Conservation (phyloP, 2,113 vertebrate genomes). For the Cygnus atratus region DNA sequence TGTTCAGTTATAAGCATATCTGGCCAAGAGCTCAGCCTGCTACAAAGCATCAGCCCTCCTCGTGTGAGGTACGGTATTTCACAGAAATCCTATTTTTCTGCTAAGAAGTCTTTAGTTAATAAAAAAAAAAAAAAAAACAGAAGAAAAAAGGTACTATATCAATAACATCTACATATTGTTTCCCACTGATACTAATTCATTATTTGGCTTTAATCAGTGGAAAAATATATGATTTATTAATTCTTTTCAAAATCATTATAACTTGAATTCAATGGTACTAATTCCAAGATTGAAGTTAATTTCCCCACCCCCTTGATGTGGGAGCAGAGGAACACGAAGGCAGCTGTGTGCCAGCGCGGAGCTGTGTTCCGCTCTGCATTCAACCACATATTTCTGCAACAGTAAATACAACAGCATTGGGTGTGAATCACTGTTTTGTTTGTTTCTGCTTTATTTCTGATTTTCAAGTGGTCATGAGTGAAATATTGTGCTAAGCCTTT, state of each 20-base stretch:
- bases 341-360: not conserved
- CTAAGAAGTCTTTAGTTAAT: not conserved
- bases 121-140: not conserved
- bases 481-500: not conserved
- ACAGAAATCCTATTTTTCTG: not conserved
- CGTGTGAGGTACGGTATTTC: not conserved
- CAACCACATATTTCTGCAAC: not conserved
- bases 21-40: not conserved
- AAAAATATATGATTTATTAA: not conserved
- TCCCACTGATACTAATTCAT: constrained; percentile 68
- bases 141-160: constrained; percentile 29
- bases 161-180: constrained; percentile 66
- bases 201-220: constrained; percentile 13
- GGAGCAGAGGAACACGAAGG: not conserved
- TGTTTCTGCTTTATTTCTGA: not conserved
- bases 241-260: not conserved
- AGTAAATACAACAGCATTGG: not conserved
- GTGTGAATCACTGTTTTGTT: not conserved
- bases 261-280: not conserved
- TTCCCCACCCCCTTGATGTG: not conserved
- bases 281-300: constrained; percentile 25
- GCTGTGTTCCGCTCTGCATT: not conserved
- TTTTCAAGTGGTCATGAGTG: not conserved
- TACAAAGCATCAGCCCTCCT: not conserved
- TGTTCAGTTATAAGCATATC: not conserved